Evolutionary conservation across 2,113 vertebrate genomes (phyloP).

Genomic region (Leucopternis melanops): DNA sequence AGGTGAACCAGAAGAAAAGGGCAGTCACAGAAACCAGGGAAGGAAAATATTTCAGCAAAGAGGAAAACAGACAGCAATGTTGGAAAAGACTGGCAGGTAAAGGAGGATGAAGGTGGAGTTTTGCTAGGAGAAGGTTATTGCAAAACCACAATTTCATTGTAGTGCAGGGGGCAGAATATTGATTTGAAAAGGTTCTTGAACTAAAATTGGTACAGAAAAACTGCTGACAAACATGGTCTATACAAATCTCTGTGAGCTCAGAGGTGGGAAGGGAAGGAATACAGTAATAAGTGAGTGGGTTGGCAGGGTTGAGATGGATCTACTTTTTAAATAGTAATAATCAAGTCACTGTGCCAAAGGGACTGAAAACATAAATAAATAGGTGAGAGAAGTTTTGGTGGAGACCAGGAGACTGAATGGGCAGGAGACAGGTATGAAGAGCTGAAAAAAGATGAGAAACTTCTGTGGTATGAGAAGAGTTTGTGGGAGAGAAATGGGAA

Average conservation of each 20-base stretch:
- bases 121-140: background rate
- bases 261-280: background rate
- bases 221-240: background rate
- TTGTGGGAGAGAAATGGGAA: background rate
- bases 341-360: background rate
- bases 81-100: background rate
- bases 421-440: background rate
- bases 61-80: background rate
- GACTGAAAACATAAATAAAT: background rate
- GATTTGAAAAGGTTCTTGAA: background rate
- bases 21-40: background rate
- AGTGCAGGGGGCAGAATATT: background rate
- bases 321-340: background rate
- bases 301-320: background rate
- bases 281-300: background rate
- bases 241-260: background rate
- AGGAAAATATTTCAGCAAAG: conserved; percentile 34
- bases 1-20: background rate
- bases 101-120: background rate
- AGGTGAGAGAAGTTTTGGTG: background rate
- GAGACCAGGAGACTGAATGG: background rate
- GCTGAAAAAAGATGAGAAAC: background rate
- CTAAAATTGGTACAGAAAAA: background rate
- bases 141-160: background rate
- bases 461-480: background rate